A percentile compares a stretch with the other conserved stretches of the same genome.
These are phyloP conservation scores for Tinamus major DNA, from an alignment of 2,797 vertebrate genomes.

Conservation along the genomic window DNA sequence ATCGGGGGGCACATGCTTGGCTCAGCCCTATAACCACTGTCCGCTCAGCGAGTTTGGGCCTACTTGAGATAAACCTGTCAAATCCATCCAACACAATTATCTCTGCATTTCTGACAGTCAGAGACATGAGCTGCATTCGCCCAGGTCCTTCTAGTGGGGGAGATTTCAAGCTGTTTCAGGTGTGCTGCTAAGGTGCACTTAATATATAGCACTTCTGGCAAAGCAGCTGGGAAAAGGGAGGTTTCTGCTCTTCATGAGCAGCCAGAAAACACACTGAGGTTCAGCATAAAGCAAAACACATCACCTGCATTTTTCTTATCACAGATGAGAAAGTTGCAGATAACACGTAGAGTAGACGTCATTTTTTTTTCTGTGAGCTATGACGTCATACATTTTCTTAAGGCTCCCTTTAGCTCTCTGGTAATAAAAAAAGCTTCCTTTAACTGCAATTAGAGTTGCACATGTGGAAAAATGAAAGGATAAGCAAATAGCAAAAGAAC, in stretches of 20 bases:
- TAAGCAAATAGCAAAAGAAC: slow-evolving; percentile 38
- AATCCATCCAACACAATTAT: background rate
- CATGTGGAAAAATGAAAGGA: background rate
- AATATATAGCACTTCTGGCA: background rate
- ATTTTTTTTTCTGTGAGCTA: background rate
- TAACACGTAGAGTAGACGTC: background rate
- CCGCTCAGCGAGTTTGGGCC: background rate
- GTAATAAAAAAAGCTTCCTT: background rate
- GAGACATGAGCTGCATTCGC: fast-evolving
- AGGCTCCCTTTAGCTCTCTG: background rate
- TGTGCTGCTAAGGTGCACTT: background rate
- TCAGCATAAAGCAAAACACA: background rate
- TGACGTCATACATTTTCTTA: background rate
- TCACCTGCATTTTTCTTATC: background rate
- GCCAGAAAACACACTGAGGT: background rate
- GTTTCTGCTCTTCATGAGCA: background rate
- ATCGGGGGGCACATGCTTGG: background rate
- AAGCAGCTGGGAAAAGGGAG: background rate
- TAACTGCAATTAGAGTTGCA: background rate
- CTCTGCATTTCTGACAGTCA: background rate
- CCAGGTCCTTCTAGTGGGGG: background rate
- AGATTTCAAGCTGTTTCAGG: background rate
- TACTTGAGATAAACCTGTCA: background rate
- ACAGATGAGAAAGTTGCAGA: background rate
- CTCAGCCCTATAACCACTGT: background rate